A percentile compares a stretch with the other conserved stretches of the same genome.
phyloP scores from a whole-genome alignment of 1,140 invertebrate species.

The Heliconius melpomene region DNA sequence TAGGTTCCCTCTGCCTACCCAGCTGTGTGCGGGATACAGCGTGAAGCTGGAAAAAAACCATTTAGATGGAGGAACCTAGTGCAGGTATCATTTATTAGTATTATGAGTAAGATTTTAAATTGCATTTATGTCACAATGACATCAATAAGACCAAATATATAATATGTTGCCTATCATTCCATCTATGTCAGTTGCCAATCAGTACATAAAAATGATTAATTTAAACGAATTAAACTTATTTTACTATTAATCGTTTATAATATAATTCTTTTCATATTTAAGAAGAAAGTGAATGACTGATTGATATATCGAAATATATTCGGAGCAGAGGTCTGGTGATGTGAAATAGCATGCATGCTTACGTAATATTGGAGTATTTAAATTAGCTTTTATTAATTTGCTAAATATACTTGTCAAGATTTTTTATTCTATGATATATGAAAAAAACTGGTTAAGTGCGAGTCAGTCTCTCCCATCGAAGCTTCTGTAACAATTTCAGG shows the following conservation, averaged over 20 bases:
- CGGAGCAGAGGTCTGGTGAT: not conserved
- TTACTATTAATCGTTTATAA: not conserved
- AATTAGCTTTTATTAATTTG: not conserved
- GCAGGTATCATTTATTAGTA: too few relatives aligned
- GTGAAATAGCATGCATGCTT: not conserved
- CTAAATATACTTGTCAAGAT: not conserved
- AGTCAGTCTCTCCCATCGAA: too few relatives aligned
- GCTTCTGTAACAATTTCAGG: too few relatives aligned
- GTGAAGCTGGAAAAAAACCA: too few relatives aligned
- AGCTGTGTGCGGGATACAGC: too few relatives aligned
- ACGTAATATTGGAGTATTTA: not conserved
- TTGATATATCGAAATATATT: slow-evolving; percentile 5
- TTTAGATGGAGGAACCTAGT: too few relatives aligned
- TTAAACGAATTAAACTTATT: not conserved
- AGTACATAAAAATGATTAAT: not conserved
- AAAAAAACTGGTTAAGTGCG: too few relatives aligned
- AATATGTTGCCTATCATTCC: not conserved
- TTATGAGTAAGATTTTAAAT: too few relatives aligned
- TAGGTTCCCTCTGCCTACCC: too few relatives aligned
- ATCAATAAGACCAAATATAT: too few relatives aligned
- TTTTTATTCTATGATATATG: not conserved
- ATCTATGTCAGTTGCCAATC: not conserved
- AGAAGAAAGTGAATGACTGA: slow-evolving; percentile 7
- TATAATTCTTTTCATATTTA: not conserved
- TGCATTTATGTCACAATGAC: too few relatives aligned